Percentiles rank a stretch among this genome's conserved stretches.
phyloP scores from a whole-genome alignment of 2,797 vertebrate species.

The Cossypha heuglini region DNA sequence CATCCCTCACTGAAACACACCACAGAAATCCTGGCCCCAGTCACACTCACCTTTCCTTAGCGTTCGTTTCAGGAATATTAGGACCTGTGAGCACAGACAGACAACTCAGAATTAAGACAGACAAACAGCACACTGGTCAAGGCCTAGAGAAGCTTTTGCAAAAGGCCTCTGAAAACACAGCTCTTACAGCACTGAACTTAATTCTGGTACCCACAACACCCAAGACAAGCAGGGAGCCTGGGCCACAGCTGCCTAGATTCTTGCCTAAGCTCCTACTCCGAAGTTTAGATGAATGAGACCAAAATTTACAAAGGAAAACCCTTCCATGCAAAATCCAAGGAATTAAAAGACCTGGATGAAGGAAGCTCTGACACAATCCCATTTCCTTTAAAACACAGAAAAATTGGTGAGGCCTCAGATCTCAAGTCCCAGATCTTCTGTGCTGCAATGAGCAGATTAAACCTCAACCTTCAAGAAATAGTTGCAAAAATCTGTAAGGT shows the following conservation, averaged over 20 bases:
- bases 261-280: neutral
- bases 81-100: slow-evolving; percentile 79
- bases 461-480: neutral
- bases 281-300: neutral
- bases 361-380: neutral
- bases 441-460: neutral
- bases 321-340: neutral
- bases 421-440: neutral
- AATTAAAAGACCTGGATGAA: neutral
- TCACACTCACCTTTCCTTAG: slow-evolving; percentile 86
- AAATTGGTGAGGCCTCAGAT: neutral
- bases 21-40: neutral
- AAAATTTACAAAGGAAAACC: neutral
- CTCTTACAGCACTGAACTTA: neutral
- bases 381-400: neutral
- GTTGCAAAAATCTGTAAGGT: neutral
- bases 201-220: neutral
- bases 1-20: neutral
- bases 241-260: neutral
- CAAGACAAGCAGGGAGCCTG: neutral
- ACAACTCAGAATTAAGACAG: neutral
- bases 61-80: slow-evolving; percentile 91
- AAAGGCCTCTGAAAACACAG: neutral
- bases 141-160: neutral
- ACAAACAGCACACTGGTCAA: neutral